These are phyloP conservation scores for Caenorhabditis imperialis DNA, from an alignment of 2,888 invertebrate genomes.

Conservation along the genomic window DNA sequence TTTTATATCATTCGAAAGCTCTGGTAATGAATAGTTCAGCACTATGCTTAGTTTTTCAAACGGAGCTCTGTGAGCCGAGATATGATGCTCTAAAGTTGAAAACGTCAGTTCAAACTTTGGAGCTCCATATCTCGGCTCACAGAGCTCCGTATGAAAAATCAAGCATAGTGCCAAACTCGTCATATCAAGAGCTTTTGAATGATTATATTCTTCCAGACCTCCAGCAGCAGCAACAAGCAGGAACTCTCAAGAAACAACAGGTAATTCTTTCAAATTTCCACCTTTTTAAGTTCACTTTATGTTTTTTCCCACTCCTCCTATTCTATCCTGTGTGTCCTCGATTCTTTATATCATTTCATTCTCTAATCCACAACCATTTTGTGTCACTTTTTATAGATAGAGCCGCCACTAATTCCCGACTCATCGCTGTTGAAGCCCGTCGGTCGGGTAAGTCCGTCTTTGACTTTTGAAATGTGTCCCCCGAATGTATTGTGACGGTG, in stretches of 20 bases:
- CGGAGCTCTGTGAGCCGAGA: no score
- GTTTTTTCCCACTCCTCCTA: slow-evolving; percentile 27
- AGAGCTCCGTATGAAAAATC: no score
- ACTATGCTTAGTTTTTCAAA: no score
- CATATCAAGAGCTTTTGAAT: no score
- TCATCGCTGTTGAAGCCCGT: slow-evolving; percentile 51
- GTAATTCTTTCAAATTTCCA: slow-evolving; percentile 5
- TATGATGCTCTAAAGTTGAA: no score
- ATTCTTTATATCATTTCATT: slow-evolving; percentile 5
- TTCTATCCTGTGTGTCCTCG: slow-evolving; percentile 26
- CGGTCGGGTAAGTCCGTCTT: slow-evolving; percentile 52
- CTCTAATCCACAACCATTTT: slow-evolving; percentile 34
- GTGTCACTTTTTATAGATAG: slow-evolving; percentile 45
- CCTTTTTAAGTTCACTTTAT: not conserved
- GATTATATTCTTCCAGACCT: slow-evolving; percentile 38
- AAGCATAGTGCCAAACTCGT: no score
- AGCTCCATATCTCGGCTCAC: no score
- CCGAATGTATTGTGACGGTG: slow-evolving; percentile 35
- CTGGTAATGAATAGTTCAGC: no score
- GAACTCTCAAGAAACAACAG: slow-evolving; percentile 34
- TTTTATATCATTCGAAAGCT: no score
- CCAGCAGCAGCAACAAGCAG: slow-evolving; percentile 25
- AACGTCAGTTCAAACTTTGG: no score
- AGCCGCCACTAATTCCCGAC: slow-evolving; percentile 32
- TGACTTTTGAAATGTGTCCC: not conserved